Evolutionary conservation across 2,113 vertebrate genomes (phyloP), one percentile per base, ranked within the genome.

Genomic region (Edolisoma coerulescens): DNA sequence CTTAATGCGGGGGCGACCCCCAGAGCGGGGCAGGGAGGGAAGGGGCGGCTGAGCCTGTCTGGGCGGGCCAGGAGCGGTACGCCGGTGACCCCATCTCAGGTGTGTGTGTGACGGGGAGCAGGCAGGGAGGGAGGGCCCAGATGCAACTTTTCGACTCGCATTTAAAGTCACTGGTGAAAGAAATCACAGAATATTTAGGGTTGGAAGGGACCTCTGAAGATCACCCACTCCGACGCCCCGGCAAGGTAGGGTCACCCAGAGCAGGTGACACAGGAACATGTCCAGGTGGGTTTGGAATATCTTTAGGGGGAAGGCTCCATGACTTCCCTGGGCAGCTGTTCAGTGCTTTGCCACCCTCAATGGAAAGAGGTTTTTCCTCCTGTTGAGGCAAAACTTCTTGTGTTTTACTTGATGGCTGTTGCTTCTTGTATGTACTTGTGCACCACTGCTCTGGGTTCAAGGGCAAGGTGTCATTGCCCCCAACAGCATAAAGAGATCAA

Each of bases 1-100:
- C 12, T 9, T 16, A 14, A 24, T 6, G 23, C 11, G 11, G 27
- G 26, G 47, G 7, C 0, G 26, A 49, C 0, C 13, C 41, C 2
- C 11, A 11, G 22, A 22, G 45, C 30, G 20, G 23, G 14, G 3
- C 18, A 6, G 37, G 22, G 17, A 20, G 65, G 49, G 53, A n/a
- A 11, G 23, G 68, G 26, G 16, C 22, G 16, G 18, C 47, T 19
- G 4, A 19, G 60, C 13, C 19, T 8, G 24, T 30, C 10, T 5
- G 64, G 28, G 19, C 15, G 12, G 54, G 28, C 33, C 39, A 3
- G 75, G 16, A 30, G n/a, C 13, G 7, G 21, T 5, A 4, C 33
- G 19, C 4, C 37, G 5, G 37, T 18, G 41, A 17, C 11, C 42
- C 10, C 11, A 41, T 17, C 35, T 23, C 52, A 16, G 12, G 35